Conservation (phyloP, 2,113 vertebrate genomes). For the Malurus melanocephalus region DNA sequence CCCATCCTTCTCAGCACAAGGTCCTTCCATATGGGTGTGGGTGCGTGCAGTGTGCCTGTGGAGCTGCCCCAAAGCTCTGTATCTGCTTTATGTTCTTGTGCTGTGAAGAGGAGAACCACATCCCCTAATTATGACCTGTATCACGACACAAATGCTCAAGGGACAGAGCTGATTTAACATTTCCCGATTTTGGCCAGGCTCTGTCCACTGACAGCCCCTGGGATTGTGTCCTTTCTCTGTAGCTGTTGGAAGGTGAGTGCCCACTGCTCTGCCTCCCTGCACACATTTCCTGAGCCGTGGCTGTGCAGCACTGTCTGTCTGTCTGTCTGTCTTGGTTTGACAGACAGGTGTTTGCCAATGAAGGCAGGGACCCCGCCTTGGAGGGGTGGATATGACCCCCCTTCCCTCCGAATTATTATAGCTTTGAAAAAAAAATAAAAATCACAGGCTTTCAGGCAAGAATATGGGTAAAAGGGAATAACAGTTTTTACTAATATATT, state of each 20-base stretch:
- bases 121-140: background rate
- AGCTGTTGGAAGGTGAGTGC: background rate
- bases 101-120: background rate
- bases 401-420: too few species aligned
- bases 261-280: too few species aligned
- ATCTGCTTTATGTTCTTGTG: accelerated
- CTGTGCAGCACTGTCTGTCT: background rate
- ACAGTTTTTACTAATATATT: too few species aligned
- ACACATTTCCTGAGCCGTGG: background rate
- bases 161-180: background rate
- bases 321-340: too few species aligned
- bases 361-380: too few species aligned
- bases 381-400: too few species aligned
- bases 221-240: accelerated
- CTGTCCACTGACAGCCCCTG: accelerated
- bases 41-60: accelerated
- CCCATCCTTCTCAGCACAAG: background rate
- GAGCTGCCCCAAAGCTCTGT: accelerated
- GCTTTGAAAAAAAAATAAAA: too few species aligned
- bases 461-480: too few species aligned
- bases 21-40: background rate
- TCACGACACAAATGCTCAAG: background rate
- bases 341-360: too few species aligned
- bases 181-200: accelerated
- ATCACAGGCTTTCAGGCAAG: too few species aligned